These are phyloP conservation scores for Mactromeris polynyma DNA, from an alignment of 2,888 invertebrate genomes.

Conservation along the genomic window DNA sequence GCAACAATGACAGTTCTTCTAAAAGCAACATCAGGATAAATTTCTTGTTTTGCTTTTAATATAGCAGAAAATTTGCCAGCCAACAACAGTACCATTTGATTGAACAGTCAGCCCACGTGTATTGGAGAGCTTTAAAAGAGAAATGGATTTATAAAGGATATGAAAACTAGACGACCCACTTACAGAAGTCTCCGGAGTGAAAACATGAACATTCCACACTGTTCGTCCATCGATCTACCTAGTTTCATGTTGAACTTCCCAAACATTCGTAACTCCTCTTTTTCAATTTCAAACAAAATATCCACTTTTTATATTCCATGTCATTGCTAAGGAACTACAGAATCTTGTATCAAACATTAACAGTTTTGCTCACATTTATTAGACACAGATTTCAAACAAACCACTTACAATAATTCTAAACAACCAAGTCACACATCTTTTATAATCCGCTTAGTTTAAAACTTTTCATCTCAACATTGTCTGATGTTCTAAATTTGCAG, in stretches of 20 bases:
- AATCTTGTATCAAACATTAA: not conserved
- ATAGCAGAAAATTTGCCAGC: too few species aligned
- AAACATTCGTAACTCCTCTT: not conserved
- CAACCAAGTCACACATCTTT: not conserved
- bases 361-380: not conserved
- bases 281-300: not conserved
- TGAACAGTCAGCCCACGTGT: too few species aligned
- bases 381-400: not conserved
- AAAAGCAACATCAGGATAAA: too few species aligned
- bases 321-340: not conserved
- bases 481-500: not conserved
- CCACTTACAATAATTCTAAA: not conserved
- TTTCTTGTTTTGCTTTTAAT: too few species aligned
- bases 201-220: slow-evolving; percentile 66
- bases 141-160: too few species aligned
- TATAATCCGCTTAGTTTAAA: not conserved
- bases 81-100: too few species aligned
- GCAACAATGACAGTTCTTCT: too few species aligned
- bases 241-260: slow-evolving; percentile 14
- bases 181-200: slow-evolving; percentile 54
- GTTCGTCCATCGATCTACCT: slow-evolving; percentile 49
- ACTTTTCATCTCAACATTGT: not conserved
- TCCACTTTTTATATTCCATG: not conserved
- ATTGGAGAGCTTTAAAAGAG: too few species aligned
- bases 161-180: slow-evolving; percentile 19